phyloP scores from a whole-genome alignment of 1,140 invertebrate species.

The Drosophila nebulosa region DNA sequence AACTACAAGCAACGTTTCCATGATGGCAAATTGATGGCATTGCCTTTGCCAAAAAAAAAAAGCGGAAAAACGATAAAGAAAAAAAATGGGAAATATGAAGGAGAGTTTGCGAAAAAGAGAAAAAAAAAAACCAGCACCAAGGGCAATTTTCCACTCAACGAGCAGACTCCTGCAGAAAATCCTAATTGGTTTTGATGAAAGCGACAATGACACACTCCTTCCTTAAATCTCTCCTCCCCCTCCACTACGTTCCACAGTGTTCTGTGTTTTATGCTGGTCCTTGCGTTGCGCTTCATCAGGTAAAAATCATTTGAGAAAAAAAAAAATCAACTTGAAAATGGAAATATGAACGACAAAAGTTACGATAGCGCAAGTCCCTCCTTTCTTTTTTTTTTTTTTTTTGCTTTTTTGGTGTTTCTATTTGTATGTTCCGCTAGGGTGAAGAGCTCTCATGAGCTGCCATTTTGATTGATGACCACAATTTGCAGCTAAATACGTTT shows the following conservation, averaged over 20 bases:
- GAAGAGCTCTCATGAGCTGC: constrained; percentile 45
- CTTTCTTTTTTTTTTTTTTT: constrained; percentile 19
- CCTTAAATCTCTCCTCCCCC: not conserved
- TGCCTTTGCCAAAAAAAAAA: constrained; percentile 33
- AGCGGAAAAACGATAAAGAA: not conserved
- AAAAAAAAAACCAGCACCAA: constrained; percentile 30
- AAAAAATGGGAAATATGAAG: constrained; percentile 40
- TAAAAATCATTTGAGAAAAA: constrained; percentile 53
- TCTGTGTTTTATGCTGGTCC: constrained; percentile 39
- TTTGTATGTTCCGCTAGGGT: constrained; percentile 13
- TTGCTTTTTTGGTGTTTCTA: constrained; percentile 16
- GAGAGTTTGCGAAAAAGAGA: constrained; percentile 7
- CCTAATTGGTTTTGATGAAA: constrained; percentile 79
- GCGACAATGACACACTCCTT: constrained; percentile 57
- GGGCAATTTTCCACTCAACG: constrained; percentile 69
- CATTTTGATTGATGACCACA: constrained; percentile 70
- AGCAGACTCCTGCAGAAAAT: constrained; percentile 69
- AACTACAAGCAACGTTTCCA: constrained; percentile 22
- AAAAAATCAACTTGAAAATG: constrained; percentile 11
- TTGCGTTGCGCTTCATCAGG: constrained; percentile 73
- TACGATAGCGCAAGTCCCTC: constrained; percentile 53
- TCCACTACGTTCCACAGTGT: not conserved
- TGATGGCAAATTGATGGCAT: constrained; percentile 74
- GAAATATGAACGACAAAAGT: constrained; percentile 63
- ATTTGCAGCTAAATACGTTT: constrained; percentile 78